Conservation (phyloP, 2,113 vertebrate species). For the Oxyura jamaicensis region DNA sequence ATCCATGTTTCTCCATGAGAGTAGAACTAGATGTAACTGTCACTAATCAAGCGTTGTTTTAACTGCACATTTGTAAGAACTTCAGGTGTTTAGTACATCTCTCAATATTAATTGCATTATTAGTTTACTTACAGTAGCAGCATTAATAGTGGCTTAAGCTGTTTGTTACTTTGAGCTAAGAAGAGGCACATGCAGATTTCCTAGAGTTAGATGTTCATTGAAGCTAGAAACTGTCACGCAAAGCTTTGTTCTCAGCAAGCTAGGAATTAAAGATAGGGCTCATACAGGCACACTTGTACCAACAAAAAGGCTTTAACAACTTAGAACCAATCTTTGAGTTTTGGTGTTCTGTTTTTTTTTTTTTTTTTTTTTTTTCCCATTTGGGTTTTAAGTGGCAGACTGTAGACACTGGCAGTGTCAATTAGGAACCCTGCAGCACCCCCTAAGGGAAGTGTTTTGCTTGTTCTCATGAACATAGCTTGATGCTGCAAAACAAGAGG, state of each 20-base stretch:
- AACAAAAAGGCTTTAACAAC: neutral
- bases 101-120: neutral
- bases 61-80: neutral
- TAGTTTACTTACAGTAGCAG: conserved; percentile 5
- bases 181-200: neutral
- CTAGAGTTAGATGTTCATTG: neutral
- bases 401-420: neutral
- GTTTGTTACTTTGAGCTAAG: neutral
- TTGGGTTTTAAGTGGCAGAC: neutral
- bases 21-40: neutral
- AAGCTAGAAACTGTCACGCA: neutral
- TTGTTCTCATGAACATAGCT: neutral
- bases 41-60: neutral
- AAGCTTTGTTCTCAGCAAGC: neutral
- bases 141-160: neutral
- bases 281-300: neutral
- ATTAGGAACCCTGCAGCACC: conserved; percentile 1
- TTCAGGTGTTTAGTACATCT: neutral
- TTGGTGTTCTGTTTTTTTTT: too few relatives aligned
- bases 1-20: neutral
- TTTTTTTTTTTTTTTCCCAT: too few relatives aligned
- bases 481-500: conserved; percentile 69
- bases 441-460: neutral
- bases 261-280: neutral
- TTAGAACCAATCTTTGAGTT: neutral